Evolutionary conservation across 1,140 invertebrate genomes (phyloP), one percentile per base, ranked within the genome.

Genomic region (Diplogasteroides magnus): DNA sequence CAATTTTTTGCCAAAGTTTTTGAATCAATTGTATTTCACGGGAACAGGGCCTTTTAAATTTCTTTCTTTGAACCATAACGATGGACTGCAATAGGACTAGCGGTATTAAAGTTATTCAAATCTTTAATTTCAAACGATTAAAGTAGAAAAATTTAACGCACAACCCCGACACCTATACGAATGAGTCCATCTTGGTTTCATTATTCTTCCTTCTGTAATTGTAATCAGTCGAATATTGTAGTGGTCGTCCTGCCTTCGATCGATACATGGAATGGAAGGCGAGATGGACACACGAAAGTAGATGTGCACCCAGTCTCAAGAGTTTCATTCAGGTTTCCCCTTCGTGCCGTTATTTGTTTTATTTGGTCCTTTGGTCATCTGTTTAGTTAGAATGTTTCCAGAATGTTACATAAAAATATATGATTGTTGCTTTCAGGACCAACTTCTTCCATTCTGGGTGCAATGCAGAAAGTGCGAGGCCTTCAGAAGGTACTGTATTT

Each of bases 361-460:
- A 13, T 61, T 61, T 61, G 13, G 25, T 14, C 15, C 27, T 61
- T 61, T 61, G n/a, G n/a, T n/a, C n/a, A n/a, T n/a, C n/a, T n/a
- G n/a, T n/a, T n/a, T n/a, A n/a, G n/a, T n/a, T n/a, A n/a, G n/a
- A n/a, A n/a, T n/a, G n/a, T n/a, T n/a, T n/a, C 37, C 19, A 48
- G 37, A 19, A 48, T 6, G 6, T 6, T 19, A 11, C 37, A 48
- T 48, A 19, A 3, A 64, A 19, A 64, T 26, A 64, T 31, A 1
- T 13, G 15, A n/a, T 59, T 67, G 37, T 60, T 27, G 15, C 26
- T 67, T n/a, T 71, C 67, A 71, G 15, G 84, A 85, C 67, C 76
- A 83, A 64, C 48, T 83, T 25, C 69, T 85, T 28, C 83, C 83
- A n/a, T 85, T 77, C 73, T 85, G 84, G 84, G 67, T 83, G 2